Conservation (phyloP, 2,797 vertebrate genomes). For the Siniperca obscura region DNA sequence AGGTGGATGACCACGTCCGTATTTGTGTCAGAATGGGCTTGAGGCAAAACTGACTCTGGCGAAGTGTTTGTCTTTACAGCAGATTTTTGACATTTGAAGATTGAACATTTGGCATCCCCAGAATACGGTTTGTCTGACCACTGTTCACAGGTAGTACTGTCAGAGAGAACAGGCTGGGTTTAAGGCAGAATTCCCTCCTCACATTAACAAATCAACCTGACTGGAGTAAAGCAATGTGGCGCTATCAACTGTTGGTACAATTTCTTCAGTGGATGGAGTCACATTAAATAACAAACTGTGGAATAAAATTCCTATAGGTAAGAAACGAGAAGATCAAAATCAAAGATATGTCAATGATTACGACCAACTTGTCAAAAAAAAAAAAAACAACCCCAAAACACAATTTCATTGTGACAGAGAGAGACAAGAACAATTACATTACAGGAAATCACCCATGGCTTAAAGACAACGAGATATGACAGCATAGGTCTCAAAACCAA, state of each 20-base stretch:
- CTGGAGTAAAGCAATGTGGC: constrained; percentile 67
- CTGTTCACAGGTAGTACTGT: constrained; percentile 84
- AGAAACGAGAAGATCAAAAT: constrained; percentile 54
- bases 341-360: constrained; percentile 62
- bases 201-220: constrained; percentile 71
- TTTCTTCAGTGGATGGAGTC: constrained; percentile 66
- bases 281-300: constrained; percentile 61
- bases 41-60: constrained; percentile 76
- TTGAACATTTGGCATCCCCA: constrained; percentile 78
- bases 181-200: constrained; percentile 85
- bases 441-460: constrained; percentile 56
- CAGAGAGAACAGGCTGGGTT: constrained; percentile 83
- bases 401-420: constrained; percentile 36
- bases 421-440: constrained; percentile 54
- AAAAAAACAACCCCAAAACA: constrained; percentile 25
- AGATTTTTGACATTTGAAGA: constrained; percentile 60
- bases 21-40: constrained; percentile 79
- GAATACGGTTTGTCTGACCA: constrained; percentile 73
- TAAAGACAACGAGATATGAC: constrained; percentile 60
- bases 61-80: constrained; percentile 64
- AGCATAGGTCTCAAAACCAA: constrained; percentile 75
- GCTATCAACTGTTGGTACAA: constrained; percentile 72
- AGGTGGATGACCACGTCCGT: constrained; percentile 74
- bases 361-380: constrained; percentile 47
- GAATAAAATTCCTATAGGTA: constrained; percentile 48